A percentile compares a stretch with the other conserved stretches of the same genome.
These are phyloP conservation scores for Lepus americanus DNA, from an alignment of 2,113 vertebrate genomes.

Conservation along the genomic window DNA sequence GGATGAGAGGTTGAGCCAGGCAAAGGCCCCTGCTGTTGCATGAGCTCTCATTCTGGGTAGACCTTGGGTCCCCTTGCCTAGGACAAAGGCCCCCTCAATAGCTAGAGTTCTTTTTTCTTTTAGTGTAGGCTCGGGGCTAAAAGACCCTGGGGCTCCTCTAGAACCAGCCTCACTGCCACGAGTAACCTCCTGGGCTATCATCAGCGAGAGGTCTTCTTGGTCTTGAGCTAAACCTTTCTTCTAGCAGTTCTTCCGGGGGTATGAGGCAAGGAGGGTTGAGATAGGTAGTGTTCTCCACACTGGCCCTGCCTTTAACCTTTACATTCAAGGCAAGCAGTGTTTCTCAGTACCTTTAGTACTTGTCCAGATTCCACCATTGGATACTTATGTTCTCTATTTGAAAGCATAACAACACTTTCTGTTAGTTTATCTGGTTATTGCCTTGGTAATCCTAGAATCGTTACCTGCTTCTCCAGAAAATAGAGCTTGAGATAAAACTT, in stretches of 20 bases:
- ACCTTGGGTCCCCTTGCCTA: not conserved
- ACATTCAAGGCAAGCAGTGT: not conserved
- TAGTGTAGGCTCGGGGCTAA: not conserved
- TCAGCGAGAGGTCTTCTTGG: not conserved
- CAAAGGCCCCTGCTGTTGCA: not conserved
- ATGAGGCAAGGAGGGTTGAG: not conserved
- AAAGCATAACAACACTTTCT: not conserved
- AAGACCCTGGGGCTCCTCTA: not conserved
- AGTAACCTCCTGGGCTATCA: not conserved
- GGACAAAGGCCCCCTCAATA: not conserved
- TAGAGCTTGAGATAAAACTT: not conserved
- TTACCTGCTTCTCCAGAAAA: not conserved
- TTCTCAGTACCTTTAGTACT: not conserved
- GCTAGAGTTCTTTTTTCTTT: not conserved
- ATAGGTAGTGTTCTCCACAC: not conserved
- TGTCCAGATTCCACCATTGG: not conserved
- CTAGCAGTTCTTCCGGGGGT: not conserved
- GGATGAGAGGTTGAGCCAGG: not conserved
- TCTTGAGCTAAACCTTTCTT: not conserved
- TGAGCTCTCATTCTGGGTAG: not conserved
- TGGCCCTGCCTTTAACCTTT: not conserved
- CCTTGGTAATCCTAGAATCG: not conserved
- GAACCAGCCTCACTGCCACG: not conserved
- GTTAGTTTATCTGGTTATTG: conserved; percentile 1
- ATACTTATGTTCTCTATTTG: conserved; percentile 45